Evolutionary conservation across 2,888 invertebrate species (phyloP).

Genomic region (Oscheius sp.): DNA sequence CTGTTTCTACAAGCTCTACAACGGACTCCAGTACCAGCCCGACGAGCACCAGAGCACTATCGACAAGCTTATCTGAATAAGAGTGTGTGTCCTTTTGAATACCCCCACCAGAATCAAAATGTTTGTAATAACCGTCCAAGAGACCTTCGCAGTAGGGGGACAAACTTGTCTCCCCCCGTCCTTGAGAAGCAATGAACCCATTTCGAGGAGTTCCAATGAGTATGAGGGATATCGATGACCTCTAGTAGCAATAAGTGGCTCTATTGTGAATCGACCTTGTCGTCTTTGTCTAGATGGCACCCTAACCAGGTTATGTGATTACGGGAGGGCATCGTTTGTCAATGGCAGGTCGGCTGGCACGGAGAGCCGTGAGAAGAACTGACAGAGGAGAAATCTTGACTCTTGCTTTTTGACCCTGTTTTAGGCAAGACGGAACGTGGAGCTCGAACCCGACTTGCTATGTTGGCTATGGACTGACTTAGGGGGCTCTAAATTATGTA

Average conservation of each 20-base stretch:
- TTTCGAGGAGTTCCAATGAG: no score
- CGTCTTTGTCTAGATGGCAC: slow-evolving; percentile 10
- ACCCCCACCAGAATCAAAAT: slow-evolving; percentile 6
- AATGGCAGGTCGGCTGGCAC: no score
- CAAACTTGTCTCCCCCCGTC: not conserved
- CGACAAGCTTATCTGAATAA: slow-evolving; percentile 66
- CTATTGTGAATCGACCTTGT: slow-evolving; percentile 7
- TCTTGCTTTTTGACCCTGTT: no score
- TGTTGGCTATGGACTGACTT: no score
- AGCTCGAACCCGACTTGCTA: no score
- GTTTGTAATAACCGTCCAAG: slow-evolving; percentile 14
- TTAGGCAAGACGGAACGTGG: no score
- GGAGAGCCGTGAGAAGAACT: no score
- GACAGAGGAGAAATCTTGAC: no score
- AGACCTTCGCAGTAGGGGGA: not conserved
- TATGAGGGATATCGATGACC: slow-evolving; percentile 5
- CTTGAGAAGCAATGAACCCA: not conserved
- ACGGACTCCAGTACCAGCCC: slow-evolving; percentile 69
- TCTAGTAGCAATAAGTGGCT: not conserved
- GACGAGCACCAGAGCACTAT: slow-evolving; percentile 67
- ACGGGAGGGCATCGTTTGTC: no score
- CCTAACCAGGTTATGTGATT: no score
- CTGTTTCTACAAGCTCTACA: slow-evolving; percentile 93
- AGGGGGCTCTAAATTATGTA: no score
- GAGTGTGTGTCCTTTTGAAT: not conserved